These are phyloP conservation scores for Diachasmimorpha longicaudata DNA, from an alignment of 1,140 invertebrate genomes.

Conservation along the genomic window DNA sequence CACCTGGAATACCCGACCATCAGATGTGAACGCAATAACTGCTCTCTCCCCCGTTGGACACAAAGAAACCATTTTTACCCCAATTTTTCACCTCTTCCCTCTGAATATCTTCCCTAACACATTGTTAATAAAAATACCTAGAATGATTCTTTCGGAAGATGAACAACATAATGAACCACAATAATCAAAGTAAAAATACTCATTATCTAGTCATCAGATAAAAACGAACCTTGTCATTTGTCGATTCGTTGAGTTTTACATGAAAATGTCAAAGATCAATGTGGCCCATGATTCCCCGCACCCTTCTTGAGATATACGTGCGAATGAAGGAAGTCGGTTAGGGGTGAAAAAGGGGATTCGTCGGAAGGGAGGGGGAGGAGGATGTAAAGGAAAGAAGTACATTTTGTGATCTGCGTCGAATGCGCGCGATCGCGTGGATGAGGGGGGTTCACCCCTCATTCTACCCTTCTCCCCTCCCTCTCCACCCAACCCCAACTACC, in stretches of 20 bases:
- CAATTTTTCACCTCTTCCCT: too few species aligned
- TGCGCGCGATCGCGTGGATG: background rate
- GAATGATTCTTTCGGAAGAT: too few species aligned
- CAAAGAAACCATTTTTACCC: background rate
- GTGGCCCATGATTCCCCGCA: background rate
- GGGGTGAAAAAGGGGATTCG: background rate
- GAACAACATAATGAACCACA: background rate
- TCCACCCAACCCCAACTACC: too few species aligned
- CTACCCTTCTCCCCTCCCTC: too few species aligned
- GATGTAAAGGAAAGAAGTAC: background rate
- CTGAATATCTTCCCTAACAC: too few species aligned
- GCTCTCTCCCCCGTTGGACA: background rate
- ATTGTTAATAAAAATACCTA: too few species aligned
- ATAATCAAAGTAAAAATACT: background rate
- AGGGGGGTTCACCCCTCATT: too few species aligned
- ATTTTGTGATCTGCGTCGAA: slow-evolving; percentile 3
- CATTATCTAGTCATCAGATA: background rate
- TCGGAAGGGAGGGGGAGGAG: background rate
- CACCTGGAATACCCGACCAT: too few species aligned
- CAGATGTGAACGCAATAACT: background rate
- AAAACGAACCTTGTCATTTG: background rate
- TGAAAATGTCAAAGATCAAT: background rate
- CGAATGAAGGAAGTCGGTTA: background rate
- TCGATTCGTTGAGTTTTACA: background rate
- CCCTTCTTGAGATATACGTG: background rate